Base-by-base conservation (phyloP, 92 coral and sea anemone species). In the Epizoanthus fatuus region DNA sequence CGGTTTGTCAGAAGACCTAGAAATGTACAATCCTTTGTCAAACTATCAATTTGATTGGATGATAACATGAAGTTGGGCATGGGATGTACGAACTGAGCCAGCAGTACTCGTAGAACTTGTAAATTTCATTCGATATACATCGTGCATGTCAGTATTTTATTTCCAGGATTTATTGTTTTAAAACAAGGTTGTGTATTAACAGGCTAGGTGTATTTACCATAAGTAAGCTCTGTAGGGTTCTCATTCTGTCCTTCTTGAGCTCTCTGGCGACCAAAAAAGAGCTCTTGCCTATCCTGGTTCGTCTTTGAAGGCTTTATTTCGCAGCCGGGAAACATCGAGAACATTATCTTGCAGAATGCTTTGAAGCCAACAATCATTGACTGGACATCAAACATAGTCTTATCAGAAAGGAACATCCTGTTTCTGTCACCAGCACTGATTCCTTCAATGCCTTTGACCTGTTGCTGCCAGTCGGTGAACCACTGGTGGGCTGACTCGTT, bases 181-280 rank as follows among this genome's bases (percentile, higher is more conserved):
- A 22, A 22, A 22, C 25, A 22, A 22, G 25, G 25, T 22, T 22
- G 25, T 22, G 25, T 22, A 22, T 22, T 22, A 22, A 22, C 25
- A 22, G 25, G n/a, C n/a, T n/a, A n/a, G n/a, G 25, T 22, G 25
- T 22, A 22, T 22, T 16, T 75, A 75, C 81, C 81, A 75, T 75
- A 75, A 2, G 81, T 25, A 52, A 75, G 81, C 40, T 75, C 81
- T 49, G 81, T 75, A n/a, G 67, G 81, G 6, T 75, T 75, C 56
- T 75, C 81, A 22, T 75, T 75, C 37, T 75, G 67, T 4, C 66
- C 81, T 39, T 75, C 67, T 56, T 75, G 81, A n/a, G 81, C 81
- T 56, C 81, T 75, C 40, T 75, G 81, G 22, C 81, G 63, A 11
- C 81, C 81, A 53, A 75, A 75, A 20, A 75, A 75, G 13, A 75